These are phyloP conservation scores for Drosophila sordidula DNA, from an alignment of 2,888 invertebrate species.

Conservation along the genomic window DNA sequence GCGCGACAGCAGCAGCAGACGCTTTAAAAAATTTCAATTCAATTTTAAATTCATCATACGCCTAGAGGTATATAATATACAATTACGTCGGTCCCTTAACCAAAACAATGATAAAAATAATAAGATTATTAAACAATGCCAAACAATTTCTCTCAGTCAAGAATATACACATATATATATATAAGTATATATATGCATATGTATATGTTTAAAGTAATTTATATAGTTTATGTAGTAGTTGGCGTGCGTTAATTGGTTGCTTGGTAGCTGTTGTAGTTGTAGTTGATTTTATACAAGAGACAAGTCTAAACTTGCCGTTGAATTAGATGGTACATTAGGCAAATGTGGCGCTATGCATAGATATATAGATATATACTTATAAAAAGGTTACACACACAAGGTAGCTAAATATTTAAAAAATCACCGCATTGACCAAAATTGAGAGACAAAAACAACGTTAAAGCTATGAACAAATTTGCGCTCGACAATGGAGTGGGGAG, in stretches of 20 bases:
- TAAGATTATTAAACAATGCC: conserved; percentile 43
- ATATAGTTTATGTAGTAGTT: conserved; percentile 39
- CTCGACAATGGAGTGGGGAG: conserved; percentile 29
- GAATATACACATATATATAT: conserved; percentile 21
- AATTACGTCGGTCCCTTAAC: conserved; percentile 46
- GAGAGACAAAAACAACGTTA: conserved; percentile 60
- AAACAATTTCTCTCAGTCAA: conserved; percentile 53
- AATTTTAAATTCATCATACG: conserved; percentile 68
- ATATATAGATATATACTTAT: conserved; percentile 42
- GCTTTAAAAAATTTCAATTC: conserved; percentile 43
- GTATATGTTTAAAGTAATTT: conserved; percentile 17
- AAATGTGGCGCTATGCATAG: conserved; percentile 64
- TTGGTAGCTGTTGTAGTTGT: conserved; percentile 46
- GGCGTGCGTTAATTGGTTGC: conserved; percentile 74
- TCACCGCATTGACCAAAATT: conserved; percentile 63
- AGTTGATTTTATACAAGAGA: conserved; percentile 53
- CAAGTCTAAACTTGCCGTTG: conserved; percentile 62
- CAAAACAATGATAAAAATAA: conserved; percentile 27
- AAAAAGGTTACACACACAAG: conserved; percentile 78
- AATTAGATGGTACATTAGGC: conserved; percentile 55
- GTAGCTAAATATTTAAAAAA: conserved; percentile 68
- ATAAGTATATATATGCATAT: conserved; percentile 22
- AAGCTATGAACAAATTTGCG: conserved; percentile 73
- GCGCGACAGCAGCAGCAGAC: conserved; percentile 73
- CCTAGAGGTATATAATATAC: conserved; percentile 78